Conservation (phyloP, 1,140 invertebrate species). For the Periplaneta americana region DNA sequence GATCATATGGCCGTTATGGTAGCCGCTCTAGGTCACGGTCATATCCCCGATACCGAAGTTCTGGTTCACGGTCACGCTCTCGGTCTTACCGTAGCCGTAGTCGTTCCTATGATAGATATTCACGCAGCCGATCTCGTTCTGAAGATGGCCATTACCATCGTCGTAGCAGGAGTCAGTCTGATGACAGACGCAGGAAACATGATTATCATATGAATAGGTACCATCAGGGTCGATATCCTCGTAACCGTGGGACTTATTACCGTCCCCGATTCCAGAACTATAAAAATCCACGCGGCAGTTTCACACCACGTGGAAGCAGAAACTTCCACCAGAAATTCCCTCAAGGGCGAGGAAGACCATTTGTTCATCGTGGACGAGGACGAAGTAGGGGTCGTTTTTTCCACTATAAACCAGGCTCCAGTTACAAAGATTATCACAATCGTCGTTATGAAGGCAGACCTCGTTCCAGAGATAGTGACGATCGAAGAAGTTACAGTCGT, state of each 20-base stretch:
- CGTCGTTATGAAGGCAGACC: constrained; percentile 36
- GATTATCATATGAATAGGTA: constrained; percentile 39
- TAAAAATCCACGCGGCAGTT: constrained; percentile 33
- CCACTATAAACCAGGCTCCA: constrained; percentile 30
- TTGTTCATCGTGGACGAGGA: constrained; percentile 44
- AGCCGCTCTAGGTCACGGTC: constrained; percentile 35
- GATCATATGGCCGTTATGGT: constrained; percentile 25
- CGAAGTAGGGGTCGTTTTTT: constrained; percentile 41
- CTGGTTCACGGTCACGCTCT: constrained; percentile 29
- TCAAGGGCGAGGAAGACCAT: constrained; percentile 26
- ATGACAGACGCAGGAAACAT: constrained; percentile 41
- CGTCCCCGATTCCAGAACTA: constrained; percentile 61
- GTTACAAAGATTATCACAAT: constrained; percentile 25
- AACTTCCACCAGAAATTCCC: constrained; percentile 7
- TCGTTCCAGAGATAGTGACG: constrained; percentile 41
- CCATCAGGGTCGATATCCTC: constrained; percentile 41
- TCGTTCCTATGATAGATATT: constrained; percentile 32
- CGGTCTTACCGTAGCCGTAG: constrained; percentile 38
- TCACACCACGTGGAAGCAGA: constrained; percentile 26
- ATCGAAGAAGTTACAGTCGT: constrained; percentile 51
- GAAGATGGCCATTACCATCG: constrained; percentile 35
- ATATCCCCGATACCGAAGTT: constrained; percentile 11
- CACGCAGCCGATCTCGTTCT: constrained; percentile 43
- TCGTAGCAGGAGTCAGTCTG: constrained; percentile 51
- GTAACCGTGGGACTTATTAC: constrained; percentile 68